Evolutionary conservation across 2,113 vertebrate species (phyloP), one percentile per base, ranked within the genome.

Genomic region (Piprites chloris): DNA sequence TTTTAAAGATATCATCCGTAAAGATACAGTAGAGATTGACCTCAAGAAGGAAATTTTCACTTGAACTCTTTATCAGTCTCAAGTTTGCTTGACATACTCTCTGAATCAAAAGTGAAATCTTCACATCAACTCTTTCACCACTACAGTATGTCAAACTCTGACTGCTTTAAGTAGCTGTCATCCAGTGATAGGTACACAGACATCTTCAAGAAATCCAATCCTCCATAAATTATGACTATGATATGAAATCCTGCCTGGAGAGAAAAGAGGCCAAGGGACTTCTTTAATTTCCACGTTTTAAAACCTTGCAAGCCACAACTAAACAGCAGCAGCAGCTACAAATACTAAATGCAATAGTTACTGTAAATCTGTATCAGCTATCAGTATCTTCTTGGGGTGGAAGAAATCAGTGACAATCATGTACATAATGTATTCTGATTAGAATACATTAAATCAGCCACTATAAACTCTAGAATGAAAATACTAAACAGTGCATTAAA

Each of bases 271-370:
- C 11, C 59, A 81, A 73, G 65, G 23, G 14, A 72, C 10, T 65
- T 17, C 41, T 55, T 79, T 37, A 61, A 61, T 61, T 76, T 84
- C 68, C 18, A 61, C 2, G 2, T 58, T 56, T 72, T 42, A 47
- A 73, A 87, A 53, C 7, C 47, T 50, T 55, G 30, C 35, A 77
- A 77, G 35, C 20, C 39, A 76, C 37, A 75, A 41, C 30, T 71
- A 76, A 5, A 0, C 4, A n/a, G 4, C 39, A 58, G 1, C 0
- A 58, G n/a, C n/a, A 58, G 39, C 17, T 20, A 59, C 14, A 61
- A 27, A 69, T 23, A 89, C 7, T 14, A 24, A 52, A 73, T 6
- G 59, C 26, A 84, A 32, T 3, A 76, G 21, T 35, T 52, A 77
- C 27, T 53, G 12, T 44, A 33, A 65, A 52, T 69, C 46, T 55